Conservation (phyloP, 2,888 invertebrate genomes). For the Eilema sororculum region DNA sequence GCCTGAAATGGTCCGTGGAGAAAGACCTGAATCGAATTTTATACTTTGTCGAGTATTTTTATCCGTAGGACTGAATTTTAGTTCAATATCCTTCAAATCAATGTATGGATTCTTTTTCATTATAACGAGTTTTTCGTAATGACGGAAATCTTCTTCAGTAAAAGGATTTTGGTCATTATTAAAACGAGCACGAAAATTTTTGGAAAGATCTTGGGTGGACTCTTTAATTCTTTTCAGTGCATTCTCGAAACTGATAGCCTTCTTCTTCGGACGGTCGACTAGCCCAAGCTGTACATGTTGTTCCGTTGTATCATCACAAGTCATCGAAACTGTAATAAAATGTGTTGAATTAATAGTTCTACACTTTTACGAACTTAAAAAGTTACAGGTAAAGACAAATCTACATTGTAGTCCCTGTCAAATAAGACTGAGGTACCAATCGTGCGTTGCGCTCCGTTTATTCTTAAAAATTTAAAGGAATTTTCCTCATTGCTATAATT, state of each 20-base stretch:
- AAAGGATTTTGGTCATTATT: constrained; percentile 54
- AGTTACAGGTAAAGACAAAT: too few relatives aligned
- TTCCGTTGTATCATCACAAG: constrained; percentile 45
- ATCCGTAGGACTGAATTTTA: constrained; percentile 63
- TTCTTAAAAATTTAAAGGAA: too few relatives aligned
- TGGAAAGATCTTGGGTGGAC: constrained; percentile 57
- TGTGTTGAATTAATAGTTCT: background rate
- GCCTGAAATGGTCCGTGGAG: constrained; percentile 47
- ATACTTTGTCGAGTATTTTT: constrained; percentile 68
- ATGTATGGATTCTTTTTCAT: constrained; percentile 82
- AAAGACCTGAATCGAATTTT: constrained; percentile 51
- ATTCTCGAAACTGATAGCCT: constrained; percentile 57
- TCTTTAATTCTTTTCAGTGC: constrained; percentile 61
- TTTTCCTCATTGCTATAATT: too few relatives aligned
- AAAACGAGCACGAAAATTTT: constrained; percentile 48
- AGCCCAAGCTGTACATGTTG: constrained; percentile 44
- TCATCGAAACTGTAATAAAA: constrained; percentile 50
- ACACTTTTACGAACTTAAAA: background rate
- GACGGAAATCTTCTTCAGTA: constrained; percentile 68
- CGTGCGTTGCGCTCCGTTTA: too few relatives aligned
- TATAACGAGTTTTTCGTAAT: constrained; percentile 78
- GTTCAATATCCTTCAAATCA: constrained; percentile 74
- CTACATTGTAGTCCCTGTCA: too few relatives aligned
- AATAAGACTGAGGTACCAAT: too few relatives aligned
- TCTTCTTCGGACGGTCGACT: constrained; percentile 60